Percentiles rank a stretch among this genome's conserved stretches.
Evolutionary conservation across 2,113 vertebrate species (phyloP).

Genomic region (Esox niger): DNA sequence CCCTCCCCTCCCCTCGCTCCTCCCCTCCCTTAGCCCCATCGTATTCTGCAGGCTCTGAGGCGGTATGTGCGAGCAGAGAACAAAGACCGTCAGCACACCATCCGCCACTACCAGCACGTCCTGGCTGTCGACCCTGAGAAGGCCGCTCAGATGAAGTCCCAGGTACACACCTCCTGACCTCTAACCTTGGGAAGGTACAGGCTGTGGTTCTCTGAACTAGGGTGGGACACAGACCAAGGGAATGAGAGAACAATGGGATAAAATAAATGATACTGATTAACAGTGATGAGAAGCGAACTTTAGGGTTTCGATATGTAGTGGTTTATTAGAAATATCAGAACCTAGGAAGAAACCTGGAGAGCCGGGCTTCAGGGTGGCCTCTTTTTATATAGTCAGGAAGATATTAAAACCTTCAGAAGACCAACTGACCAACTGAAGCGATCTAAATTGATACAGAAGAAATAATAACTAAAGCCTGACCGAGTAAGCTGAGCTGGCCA

Average conservation of each 20-base stretch:
- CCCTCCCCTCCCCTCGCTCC: slow-evolving; percentile 16
- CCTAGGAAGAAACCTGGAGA: too few relatives aligned
- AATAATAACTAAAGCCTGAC: too few relatives aligned
- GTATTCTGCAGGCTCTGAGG: slow-evolving; percentile 90
- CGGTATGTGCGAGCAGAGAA: slow-evolving; percentile 92
- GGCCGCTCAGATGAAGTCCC: slow-evolving; percentile 97
- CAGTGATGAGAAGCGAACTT: not conserved
- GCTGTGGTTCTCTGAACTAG: slow-evolving; percentile 5
- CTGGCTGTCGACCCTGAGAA: slow-evolving; percentile 95
- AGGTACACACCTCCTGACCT: slow-evolving; percentile 70
- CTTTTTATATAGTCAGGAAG: too few relatives aligned
- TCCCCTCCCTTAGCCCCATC: slow-evolving; percentile 79
- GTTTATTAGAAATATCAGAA: too few relatives aligned
- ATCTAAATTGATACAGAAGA: too few relatives aligned
- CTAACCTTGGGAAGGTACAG: slow-evolving; percentile 30
- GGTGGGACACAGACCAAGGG: slow-evolving; percentile 1
- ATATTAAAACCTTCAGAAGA: too few relatives aligned
- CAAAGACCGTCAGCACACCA: slow-evolving; percentile 94
- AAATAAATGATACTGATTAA: not conserved
- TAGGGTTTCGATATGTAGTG: not conserved
- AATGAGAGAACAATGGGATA: not conserved
- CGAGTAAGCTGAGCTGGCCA: too few relatives aligned
- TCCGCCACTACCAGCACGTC: slow-evolving; percentile 96
- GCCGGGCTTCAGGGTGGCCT: too few relatives aligned
- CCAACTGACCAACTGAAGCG: too few relatives aligned